phyloP scores from a whole-genome alignment of 1,140 invertebrate species.

The Drosophila pectinifera region DNA sequence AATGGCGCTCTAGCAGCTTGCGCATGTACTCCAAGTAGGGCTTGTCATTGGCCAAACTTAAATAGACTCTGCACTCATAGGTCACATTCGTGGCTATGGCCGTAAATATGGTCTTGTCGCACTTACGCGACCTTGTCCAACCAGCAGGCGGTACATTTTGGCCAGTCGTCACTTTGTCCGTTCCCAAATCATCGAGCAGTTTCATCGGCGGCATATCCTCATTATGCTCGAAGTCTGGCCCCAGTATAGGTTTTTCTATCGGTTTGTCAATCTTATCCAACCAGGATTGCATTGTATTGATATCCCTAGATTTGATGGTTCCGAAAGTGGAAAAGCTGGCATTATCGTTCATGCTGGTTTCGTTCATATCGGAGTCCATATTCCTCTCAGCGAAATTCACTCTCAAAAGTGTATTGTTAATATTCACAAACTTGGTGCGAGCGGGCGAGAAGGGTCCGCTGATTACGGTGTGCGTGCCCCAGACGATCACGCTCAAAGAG shows the following conservation, averaged over 20 bases:
- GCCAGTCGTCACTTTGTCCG: slow-evolving; percentile 22
- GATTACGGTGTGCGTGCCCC: slow-evolving; percentile 32
- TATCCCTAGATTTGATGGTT: background rate
- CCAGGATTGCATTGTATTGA: background rate
- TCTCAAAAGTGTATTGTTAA: slow-evolving; percentile 39
- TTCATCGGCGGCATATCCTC: slow-evolving; percentile 56
- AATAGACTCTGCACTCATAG: slow-evolving; percentile 86
- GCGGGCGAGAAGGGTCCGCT: slow-evolving; percentile 48
- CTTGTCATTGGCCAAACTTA: slow-evolving; percentile 85
- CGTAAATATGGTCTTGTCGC: slow-evolving; percentile 85
- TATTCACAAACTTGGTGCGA: slow-evolving; percentile 38
- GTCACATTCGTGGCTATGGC: slow-evolving; percentile 87
- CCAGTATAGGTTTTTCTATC: background rate
- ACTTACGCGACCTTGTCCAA: slow-evolving; percentile 55
- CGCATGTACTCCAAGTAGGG: slow-evolving; percentile 85
- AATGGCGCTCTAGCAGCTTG: slow-evolving; percentile 12
- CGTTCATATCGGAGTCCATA: background rate
- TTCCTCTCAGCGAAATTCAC: slow-evolving; percentile 19
- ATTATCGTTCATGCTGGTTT: background rate
- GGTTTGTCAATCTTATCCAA: slow-evolving; percentile 8
- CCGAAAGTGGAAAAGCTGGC: background rate
- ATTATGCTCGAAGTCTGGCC: slow-evolving; percentile 18
- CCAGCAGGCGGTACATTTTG: slow-evolving; percentile 25
- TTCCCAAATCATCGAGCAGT: slow-evolving; percentile 43
- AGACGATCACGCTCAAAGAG: slow-evolving; percentile 33